phyloP scores from a whole-genome alignment of 2,888 invertebrate genomes.

The Nasonia oneida region DNA sequence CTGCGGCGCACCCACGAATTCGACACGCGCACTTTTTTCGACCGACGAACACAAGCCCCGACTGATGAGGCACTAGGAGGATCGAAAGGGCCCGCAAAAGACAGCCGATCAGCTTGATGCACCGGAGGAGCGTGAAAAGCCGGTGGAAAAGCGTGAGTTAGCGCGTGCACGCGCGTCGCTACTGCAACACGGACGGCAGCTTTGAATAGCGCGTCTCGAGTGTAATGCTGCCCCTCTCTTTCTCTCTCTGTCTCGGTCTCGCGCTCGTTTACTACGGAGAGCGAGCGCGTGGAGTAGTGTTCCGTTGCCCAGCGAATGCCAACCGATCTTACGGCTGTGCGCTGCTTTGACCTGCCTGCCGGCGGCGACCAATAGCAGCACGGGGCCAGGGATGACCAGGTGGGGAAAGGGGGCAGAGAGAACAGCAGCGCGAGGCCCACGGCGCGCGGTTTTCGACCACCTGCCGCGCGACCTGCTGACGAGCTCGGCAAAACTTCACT shows the following conservation, averaged over 20 bases:
- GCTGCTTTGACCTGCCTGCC: constrained; percentile 55
- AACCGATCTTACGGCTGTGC: constrained; percentile 47
- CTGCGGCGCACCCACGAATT: constrained; percentile 16
- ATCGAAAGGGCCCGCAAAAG: background rate
- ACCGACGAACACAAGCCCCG: background rate
- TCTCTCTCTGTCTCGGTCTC: background rate
- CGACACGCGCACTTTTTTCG: background rate
- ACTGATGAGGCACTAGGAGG: background rate
- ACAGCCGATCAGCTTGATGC: too few relatives aligned
- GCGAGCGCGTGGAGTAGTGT: constrained; percentile 31
- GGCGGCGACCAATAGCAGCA: constrained; percentile 45
- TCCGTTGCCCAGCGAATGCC: constrained; percentile 40
- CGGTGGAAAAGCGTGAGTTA: background rate
- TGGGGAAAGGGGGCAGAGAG: background rate
- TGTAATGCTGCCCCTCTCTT: background rate
- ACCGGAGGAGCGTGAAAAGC: background rate
- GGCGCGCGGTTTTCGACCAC: constrained; percentile 31
- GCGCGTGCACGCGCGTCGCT: background rate
- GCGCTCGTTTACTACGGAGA: background rate
- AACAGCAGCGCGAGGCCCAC: background rate
- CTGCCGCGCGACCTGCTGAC: constrained; percentile 61
- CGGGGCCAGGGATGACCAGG: background rate
- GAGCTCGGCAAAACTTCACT: constrained; percentile 3
- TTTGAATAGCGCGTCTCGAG: constrained; percentile 11
- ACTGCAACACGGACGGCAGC: background rate